A percentile compares a stretch with the other conserved stretches of the same genome.
phyloP scores from a whole-genome alignment of 2,797 vertebrate genomes.

The Miichthys miiuy region DNA sequence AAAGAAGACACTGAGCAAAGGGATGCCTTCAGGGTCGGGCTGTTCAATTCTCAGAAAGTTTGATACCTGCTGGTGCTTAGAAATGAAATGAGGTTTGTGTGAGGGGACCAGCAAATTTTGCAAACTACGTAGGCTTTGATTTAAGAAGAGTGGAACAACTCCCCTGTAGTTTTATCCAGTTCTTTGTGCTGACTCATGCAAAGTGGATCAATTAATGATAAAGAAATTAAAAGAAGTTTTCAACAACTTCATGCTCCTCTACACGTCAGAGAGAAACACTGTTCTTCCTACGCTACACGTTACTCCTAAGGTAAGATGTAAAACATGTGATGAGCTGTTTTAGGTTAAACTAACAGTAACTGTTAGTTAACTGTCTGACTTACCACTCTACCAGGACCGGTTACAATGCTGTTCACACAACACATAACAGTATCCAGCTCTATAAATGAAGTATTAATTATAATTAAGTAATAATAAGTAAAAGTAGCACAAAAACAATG shows the following conservation, averaged over 20 bases:
- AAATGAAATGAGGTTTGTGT: conserved; percentile 64
- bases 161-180: not conserved
- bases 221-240: conserved; percentile 4
- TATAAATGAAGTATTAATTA: too few relatives aligned
- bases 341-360: not conserved
- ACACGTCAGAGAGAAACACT: conserved; percentile 3
- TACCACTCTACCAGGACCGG: not conserved
- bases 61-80: conserved; percentile 70
- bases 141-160: conserved; percentile 16
- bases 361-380: not conserved
- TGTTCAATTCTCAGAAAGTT: conserved; percentile 79
- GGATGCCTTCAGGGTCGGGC: conserved; percentile 81
- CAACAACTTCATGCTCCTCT: not conserved
- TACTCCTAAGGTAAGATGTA: not conserved
- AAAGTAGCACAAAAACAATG: not conserved
- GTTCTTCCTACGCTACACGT: not conserved
- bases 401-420: not conserved
- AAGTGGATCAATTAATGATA: not conserved
- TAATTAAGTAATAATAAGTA: not conserved
- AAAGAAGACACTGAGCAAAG: conserved; percentile 84
- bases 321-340: not conserved
- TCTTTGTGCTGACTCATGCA: not conserved
- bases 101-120: conserved; percentile 45
- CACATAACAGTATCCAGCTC: too few relatives aligned
- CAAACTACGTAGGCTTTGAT: conserved; percentile 39